phyloP scores from a whole-genome alignment of 1,140 invertebrate genomes.

The Hermetia illucens region DNA sequence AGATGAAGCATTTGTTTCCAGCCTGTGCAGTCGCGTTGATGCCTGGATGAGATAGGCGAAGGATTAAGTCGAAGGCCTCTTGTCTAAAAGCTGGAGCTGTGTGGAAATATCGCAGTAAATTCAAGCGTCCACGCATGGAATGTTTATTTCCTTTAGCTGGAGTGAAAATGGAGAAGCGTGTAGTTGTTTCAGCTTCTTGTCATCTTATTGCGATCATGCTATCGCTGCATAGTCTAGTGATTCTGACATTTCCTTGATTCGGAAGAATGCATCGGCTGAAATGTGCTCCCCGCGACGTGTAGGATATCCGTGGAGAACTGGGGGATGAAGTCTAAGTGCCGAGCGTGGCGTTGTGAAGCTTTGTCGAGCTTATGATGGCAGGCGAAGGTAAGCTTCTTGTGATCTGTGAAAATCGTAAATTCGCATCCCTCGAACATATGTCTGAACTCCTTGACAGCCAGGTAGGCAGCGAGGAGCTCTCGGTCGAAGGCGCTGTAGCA shows the following conservation, averaged over 20 bases:
- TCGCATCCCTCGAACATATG: constrained; percentile 19
- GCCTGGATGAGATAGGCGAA: constrained; percentile 1
- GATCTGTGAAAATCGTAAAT: constrained; percentile 27
- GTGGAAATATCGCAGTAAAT: constrained; percentile 4
- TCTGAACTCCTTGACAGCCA: constrained; percentile 18
- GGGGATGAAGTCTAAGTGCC: constrained; percentile 17
- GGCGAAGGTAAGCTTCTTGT: constrained; percentile 25
- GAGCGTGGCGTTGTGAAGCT: constrained; percentile 13
- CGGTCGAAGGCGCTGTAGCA: constrained; percentile 24
- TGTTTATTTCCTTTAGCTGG: too few relatives aligned
- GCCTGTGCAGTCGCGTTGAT: not conserved
- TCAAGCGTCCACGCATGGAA: too few relatives aligned
- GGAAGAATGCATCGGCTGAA: constrained; percentile 11
- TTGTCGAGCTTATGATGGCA: constrained; percentile 9
- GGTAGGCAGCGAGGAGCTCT: constrained; percentile 23
- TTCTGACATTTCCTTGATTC: constrained; percentile 5
- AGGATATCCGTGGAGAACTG: constrained; percentile 17
- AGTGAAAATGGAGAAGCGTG: too few relatives aligned
- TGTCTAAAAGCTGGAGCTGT: not conserved
- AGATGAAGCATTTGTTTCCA: too few relatives aligned
- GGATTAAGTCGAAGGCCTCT: not conserved
- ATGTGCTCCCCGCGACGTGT: constrained; percentile 18
- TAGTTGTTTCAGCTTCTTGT: too few relatives aligned
- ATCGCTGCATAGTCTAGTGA: not conserved
- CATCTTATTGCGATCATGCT: too few relatives aligned